Evolutionary conservation across 2,888 invertebrate genomes (phyloP).

Genomic region (Glomeris marginata): DNA sequence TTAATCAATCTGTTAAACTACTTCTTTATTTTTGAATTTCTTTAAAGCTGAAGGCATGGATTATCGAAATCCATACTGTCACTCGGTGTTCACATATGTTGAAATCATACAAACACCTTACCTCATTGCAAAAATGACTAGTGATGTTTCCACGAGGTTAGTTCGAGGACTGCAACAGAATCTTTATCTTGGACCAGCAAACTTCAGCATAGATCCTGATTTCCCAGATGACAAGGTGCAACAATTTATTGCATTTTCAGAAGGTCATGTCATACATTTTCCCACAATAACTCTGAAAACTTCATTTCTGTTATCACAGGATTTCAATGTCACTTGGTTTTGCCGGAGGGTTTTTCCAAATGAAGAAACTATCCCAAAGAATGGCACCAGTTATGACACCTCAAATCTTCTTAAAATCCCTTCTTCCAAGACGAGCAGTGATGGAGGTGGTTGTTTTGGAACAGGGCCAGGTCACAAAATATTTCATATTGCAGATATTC

Average conservation of each 20-base stretch:
- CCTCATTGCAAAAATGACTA: background rate
- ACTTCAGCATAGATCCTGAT: conserved; percentile 8
- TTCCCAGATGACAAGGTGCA: conserved; percentile 8
- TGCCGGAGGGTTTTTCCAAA: conserved; percentile 19
- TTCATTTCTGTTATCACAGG: no score
- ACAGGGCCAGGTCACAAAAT: conserved; percentile 19
- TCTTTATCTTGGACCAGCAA: conserved; percentile 2
- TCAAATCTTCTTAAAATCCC: background rate
- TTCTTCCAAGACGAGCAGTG: conserved; percentile 2
- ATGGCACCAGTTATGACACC: conserved; percentile 7
- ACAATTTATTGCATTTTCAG: background rate
- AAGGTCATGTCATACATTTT: no score
- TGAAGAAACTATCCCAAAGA: conserved; percentile 16
- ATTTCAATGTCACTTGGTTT: conserved; percentile 21
- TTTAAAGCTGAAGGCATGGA: background rate
- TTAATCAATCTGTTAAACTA: no score
- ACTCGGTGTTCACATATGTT: no score
- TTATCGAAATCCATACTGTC: no score
- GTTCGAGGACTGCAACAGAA: conserved; percentile 6
- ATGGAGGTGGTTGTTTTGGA: conserved; percentile 21
- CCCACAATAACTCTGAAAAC: no score
- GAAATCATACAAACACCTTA: no score
- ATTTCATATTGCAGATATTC: background rate
- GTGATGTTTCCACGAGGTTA: background rate
- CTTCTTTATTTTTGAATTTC: background rate